These are phyloP conservation scores for Scaeva pyrastri DNA, from an alignment of 2,888 invertebrate species.

Conservation along the genomic window DNA sequence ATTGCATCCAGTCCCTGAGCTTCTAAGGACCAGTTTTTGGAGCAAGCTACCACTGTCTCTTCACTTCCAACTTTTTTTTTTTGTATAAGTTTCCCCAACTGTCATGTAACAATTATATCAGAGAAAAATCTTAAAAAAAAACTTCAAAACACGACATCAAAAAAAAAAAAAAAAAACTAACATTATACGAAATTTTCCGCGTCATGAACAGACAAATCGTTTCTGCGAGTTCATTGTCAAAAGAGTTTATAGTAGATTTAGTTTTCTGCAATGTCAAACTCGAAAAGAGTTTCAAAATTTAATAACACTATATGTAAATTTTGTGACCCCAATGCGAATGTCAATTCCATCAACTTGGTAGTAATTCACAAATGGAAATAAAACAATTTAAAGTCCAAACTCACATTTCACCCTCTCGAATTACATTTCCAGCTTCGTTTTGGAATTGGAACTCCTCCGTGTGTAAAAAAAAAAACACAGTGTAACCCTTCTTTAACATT, in stretches of 20 bases:
- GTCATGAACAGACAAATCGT: slow-evolving; percentile 53
- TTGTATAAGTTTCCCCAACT: no score
- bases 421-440: no score
- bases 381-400: slow-evolving; percentile 45
- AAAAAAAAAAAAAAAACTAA: slow-evolving; percentile 36
- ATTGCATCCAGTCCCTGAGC: no score
- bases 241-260: slow-evolving; percentile 27
- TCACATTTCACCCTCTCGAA: neutral
- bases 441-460: no score
- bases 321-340: neutral
- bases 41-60: no score
- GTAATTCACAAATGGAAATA: slow-evolving; percentile 52
- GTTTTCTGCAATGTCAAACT: neutral
- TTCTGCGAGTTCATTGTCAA: slow-evolving; percentile 53
- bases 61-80: no score
- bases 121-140: no score
- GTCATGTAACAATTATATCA: no score
- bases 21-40: no score
- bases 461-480: neutral
- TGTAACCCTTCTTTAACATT: slow-evolving; percentile 49
- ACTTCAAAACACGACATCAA: slow-evolving; percentile 42
- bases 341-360: slow-evolving; percentile 1
- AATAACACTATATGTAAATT: slow-evolving; percentile 66
- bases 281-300: slow-evolving; percentile 10
- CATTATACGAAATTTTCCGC: slow-evolving; percentile 62